Evolutionary conservation across 2,888 invertebrate species (phyloP).

Genomic region (Dynastes hyllus): DNA sequence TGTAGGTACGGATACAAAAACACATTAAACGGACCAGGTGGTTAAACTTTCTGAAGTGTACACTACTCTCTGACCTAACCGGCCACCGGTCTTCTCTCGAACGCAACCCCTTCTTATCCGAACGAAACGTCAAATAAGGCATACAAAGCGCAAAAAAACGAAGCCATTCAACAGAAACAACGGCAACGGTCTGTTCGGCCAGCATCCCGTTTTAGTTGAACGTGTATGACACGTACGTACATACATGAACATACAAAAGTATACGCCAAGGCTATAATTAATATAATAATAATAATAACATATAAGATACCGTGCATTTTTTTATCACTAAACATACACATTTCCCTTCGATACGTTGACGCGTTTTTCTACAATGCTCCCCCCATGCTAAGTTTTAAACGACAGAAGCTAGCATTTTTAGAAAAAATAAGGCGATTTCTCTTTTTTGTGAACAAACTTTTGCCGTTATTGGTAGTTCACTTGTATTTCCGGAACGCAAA

Average conservation of each 20-base stretch:
- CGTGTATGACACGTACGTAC: conserved; percentile 2
- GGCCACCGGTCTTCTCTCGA: conserved; percentile 59
- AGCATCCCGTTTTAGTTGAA: conserved; percentile 46
- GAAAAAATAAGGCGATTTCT: too few relatives aligned
- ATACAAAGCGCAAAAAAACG: conserved; percentile 48
- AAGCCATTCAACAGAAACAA: conserved; percentile 48
- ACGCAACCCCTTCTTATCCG: conserved; percentile 54
- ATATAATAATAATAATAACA: too few relatives aligned
- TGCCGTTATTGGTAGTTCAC: too few relatives aligned
- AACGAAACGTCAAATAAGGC: conserved; percentile 50
- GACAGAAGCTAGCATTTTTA: too few relatives aligned
- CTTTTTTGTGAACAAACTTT: too few relatives aligned
- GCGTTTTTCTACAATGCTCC: too few relatives aligned
- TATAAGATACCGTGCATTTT: too few relatives aligned
- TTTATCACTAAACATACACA: too few relatives aligned
- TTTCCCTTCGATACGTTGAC: too few relatives aligned
- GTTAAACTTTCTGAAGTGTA: conserved; percentile 51
- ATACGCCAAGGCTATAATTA: not conserved
- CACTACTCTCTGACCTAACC: conserved; percentile 59
- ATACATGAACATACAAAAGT: conserved; percentile 26
- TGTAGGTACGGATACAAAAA: conserved; percentile 31
- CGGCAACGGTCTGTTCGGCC: conserved; percentile 43
- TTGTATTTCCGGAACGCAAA: too few relatives aligned
- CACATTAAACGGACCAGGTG: conserved; percentile 46
- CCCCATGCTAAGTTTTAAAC: too few relatives aligned